Percentiles rank a stretch among this genome's conserved stretches.
phyloP scores from a whole-genome alignment of 1,140 invertebrate species.

The Drosophila pachea region DNA sequence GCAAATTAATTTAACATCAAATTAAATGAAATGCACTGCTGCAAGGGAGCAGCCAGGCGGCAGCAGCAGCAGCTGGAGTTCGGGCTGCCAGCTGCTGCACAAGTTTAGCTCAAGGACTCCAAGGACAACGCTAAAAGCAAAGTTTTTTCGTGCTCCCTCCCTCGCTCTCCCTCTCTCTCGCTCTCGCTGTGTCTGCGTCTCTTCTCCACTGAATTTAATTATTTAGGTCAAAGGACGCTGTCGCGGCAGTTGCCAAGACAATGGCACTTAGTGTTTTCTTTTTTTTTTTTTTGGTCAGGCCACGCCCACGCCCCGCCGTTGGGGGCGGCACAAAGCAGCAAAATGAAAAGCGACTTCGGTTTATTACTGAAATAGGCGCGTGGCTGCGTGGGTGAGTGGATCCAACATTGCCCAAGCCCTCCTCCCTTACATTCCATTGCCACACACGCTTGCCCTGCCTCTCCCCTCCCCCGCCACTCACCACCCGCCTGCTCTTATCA shows the following conservation, averaged over 20 bases:
- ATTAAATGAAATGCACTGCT: slow-evolving; percentile 66
- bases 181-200: background rate
- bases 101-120: slow-evolving; percentile 34
- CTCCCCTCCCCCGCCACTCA: background rate
- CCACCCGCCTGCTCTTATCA: slow-evolving; percentile 1
- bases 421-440: too few species aligned
- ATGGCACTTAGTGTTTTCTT: slow-evolving; percentile 50
- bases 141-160: slow-evolving; percentile 30
- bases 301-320: slow-evolving; percentile 5
- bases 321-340: slow-evolving; percentile 9
- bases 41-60: slow-evolving; percentile 10
- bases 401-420: too few species aligned
- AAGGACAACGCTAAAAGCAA: slow-evolving; percentile 58
- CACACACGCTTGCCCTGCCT: background rate
- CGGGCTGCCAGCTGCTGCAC: slow-evolving; percentile 39
- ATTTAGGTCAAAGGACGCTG: slow-evolving; percentile 70
- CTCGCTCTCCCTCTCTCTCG: slow-evolving; percentile 8
- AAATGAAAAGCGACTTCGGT: slow-evolving; percentile 55
- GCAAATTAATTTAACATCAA: slow-evolving; percentile 75
- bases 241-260: slow-evolving; percentile 66
- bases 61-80: slow-evolving; percentile 5
- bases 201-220: slow-evolving; percentile 66
- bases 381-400: slow-evolving; percentile 11
- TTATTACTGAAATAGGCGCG: slow-evolving; percentile 56
- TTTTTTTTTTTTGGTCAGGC: background rate